Percentiles rank a stretch among this genome's conserved stretches.
Evolutionary conservation across 2,797 vertebrate species (phyloP).

Genomic region (Melanotaenia nigrans): DNA sequence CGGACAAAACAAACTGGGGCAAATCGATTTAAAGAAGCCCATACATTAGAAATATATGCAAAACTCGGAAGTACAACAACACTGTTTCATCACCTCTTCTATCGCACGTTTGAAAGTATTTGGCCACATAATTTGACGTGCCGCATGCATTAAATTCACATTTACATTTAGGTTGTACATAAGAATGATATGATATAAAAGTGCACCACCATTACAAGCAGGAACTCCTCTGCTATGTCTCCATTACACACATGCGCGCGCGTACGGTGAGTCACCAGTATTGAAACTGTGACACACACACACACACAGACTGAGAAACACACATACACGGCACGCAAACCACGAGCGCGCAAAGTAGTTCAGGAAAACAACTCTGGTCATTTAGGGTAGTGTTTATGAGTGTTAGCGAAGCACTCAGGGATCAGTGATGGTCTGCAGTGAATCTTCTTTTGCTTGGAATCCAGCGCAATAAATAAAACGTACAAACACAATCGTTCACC

Average conservation of each 20-base stretch:
- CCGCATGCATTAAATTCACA: neutral
- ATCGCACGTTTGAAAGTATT: neutral
- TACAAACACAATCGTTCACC: conserved; percentile 28
- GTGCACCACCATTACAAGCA: conserved; percentile 28
- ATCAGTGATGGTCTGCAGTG: neutral
- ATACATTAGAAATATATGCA: neutral
- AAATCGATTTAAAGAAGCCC: conserved; percentile 22
- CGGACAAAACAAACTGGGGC: conserved; percentile 49
- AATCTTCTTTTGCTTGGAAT: neutral
- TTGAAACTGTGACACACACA: conserved; percentile 51
- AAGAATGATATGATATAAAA: conserved; percentile 2
- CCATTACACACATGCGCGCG: conserved; percentile 19
- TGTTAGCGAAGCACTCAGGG: neutral
- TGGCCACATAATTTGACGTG: neutral
- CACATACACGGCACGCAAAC: neutral
- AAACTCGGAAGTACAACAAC: neutral
- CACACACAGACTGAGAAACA: conserved; percentile 39
- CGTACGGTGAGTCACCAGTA: conserved; percentile 54
- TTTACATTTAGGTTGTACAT: neutral
- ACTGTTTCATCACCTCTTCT: neutral
- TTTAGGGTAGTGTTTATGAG: conserved; percentile 16
- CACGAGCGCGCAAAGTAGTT: conserved; percentile 73
- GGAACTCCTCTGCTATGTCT: conserved; percentile 32
- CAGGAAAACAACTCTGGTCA: conserved; percentile 59
- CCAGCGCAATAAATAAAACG: neutral